Conservation (phyloP, 1,140 invertebrate species). For the Carposina sasakii region DNA sequence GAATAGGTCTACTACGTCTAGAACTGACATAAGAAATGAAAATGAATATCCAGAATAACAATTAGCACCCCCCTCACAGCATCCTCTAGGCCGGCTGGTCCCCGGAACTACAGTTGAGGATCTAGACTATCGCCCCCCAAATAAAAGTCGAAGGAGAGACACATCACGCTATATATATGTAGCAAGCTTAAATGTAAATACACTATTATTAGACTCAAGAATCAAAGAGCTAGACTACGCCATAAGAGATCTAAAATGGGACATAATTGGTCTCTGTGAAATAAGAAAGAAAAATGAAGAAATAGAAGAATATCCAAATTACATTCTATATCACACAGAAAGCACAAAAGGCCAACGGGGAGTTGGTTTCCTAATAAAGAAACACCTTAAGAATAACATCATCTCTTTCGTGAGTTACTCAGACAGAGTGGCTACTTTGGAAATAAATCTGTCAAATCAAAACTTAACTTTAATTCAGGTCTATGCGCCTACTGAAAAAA, state of each 20-base stretch:
- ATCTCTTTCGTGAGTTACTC: conserved; percentile 20
- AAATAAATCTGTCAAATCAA: conserved; percentile 21
- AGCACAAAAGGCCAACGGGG: conserved; percentile 17
- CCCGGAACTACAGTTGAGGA: no score
- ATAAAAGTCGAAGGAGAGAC: no score
- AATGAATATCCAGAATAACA: no score
- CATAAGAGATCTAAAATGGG: neutral
- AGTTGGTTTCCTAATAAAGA: conserved; percentile 23
- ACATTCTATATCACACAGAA: conserved; percentile 23
- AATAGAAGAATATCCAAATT: conserved; percentile 17
- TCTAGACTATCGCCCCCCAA: no score
- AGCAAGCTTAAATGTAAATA: conserved; percentile 14
- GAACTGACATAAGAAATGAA: no score
- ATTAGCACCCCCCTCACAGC: no score
- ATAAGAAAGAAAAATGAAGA: conserved; percentile 11
- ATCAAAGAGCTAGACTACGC: conserved; percentile 5
- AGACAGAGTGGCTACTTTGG: conserved; percentile 24
- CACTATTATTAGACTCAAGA: conserved; percentile 5
- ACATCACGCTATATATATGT: no score
- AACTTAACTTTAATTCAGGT: conserved; percentile 26
- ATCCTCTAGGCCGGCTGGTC: no score
- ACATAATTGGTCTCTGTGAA: neutral
- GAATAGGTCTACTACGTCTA: no score
- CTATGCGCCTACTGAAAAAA: conserved; percentile 27
- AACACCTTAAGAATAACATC: conserved; percentile 27